phyloP scores from a whole-genome alignment of 2,888 invertebrate species.

The Drosophila infuscata region DNA sequence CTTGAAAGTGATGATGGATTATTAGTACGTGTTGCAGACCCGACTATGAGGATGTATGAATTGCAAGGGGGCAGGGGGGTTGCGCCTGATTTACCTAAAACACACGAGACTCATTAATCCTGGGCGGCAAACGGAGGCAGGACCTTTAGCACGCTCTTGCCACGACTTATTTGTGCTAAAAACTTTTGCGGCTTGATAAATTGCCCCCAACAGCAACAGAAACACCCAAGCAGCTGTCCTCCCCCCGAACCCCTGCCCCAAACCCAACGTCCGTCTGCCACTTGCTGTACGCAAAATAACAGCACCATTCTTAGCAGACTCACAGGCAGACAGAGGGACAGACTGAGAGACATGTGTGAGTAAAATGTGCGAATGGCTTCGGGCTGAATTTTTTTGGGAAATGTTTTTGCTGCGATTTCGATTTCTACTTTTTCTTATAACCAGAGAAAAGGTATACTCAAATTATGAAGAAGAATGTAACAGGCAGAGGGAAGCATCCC shows the following conservation, averaged over 20 bases:
- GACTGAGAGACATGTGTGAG: conserved; percentile 45
- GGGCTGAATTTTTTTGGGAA: conserved; percentile 15
- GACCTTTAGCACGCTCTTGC: conserved; percentile 57
- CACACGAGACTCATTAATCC: conserved; percentile 83
- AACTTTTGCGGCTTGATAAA: conserved; percentile 78
- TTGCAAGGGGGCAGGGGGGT: conserved; percentile 4
- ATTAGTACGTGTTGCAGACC: conserved; percentile 80
- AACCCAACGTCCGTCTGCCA: background rate
- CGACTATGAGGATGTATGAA: conserved; percentile 56
- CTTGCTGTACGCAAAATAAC: conserved; percentile 39
- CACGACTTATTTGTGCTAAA: conserved; percentile 79
- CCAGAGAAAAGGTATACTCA: background rate
- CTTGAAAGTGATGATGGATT: conserved; percentile 78
- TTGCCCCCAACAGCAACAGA: conserved; percentile 52
- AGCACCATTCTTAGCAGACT: conserved; percentile 18
- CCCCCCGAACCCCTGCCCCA: background rate
- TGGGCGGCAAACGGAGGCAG: conserved; percentile 59
- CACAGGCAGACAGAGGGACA: conserved; percentile 7
- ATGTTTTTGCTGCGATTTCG: conserved; percentile 2
- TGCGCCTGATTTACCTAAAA: conserved; percentile 46
- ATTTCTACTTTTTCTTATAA: conserved; percentile 3
- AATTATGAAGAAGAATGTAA: background rate
- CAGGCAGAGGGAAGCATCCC: background rate
- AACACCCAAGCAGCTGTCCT: conserved; percentile 10
- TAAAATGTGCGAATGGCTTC: conserved; percentile 30